phyloP scores from a whole-genome alignment of 1,140 invertebrate species.

The Agrypnia vestita region DNA sequence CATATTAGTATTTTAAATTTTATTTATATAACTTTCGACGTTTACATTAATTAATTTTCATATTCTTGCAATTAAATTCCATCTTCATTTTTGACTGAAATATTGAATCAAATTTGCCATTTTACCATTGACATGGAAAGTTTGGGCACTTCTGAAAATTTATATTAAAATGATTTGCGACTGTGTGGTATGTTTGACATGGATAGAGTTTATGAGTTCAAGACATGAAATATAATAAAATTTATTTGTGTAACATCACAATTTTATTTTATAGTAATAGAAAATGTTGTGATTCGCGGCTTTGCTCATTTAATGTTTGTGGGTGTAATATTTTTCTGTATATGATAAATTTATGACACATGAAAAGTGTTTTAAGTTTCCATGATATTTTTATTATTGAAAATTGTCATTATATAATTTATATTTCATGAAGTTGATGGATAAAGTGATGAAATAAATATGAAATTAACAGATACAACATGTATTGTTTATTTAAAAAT shows the following conservation, averaged over 20 bases:
- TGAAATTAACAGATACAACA: too few relatives aligned
- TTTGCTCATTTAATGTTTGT: constrained; percentile 29
- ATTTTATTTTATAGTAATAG: neutral
- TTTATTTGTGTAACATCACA: neutral
- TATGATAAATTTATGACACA: neutral
- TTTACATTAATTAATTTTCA: constrained; percentile 27
- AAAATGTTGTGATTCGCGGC: constrained; percentile 25
- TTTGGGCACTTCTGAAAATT: neutral
- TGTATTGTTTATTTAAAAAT: too few relatives aligned
- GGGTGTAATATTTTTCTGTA: constrained; percentile 12
- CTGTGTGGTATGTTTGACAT: neutral
- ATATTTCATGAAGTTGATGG: constrained; percentile 14
- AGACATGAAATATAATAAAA: constrained; percentile 6
- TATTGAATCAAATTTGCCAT: too few relatives aligned
- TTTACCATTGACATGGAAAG: constrained; percentile 1
- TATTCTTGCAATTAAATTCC: neutral
- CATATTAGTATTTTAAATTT: neutral
- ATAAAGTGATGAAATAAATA: constrained; percentile 1
- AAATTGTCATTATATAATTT: constrained; percentile 2
- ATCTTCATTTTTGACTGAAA: neutral
- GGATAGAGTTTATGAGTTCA: constrained; percentile 14
- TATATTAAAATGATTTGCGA: constrained; percentile 4
- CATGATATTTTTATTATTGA: constrained; percentile 6
- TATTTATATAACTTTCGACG: neutral
- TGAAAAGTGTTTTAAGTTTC: neutral